Evolutionary conservation across 1,140 invertebrate genomes (phyloP), one percentile per base, ranked within the genome.

Genomic region (Achroia grisella): DNA sequence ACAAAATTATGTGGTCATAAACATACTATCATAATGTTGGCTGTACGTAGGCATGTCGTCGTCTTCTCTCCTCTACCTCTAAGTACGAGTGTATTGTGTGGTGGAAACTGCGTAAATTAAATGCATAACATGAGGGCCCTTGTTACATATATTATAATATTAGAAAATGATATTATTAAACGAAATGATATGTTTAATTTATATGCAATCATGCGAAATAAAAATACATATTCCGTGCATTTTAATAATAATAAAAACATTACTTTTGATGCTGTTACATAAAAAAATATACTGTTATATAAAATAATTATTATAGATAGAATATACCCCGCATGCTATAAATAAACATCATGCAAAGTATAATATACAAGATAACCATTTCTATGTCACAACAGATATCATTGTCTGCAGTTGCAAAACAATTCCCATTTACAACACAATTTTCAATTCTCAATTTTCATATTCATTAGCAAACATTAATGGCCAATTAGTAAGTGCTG

Each of bases 81-180:
- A 85, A 74, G 76, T 81, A 79, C 65, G 80, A 79, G 68, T 81
- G 78, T 74, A 82, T 75, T 82, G 78, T 71, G 67, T 74, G 62
- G 76, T 71, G 76, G 80, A 68, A 73, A 73, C 81, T 85, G 78
- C 69, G 64, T 49, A 84, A 76, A 80, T 65, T 60, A 64, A 65
- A 77, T 68, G 56, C 10, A 0, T 37, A 10, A 0, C 28, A 14
- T 11, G 36, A 13, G 35, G 39, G 17, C 29, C 44, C 8, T 27
- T 35, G 45, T 48, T 40, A 41, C 14, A 11, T 32, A 29, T 5
- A 39, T 11, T 29, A 39, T 12, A 10, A 40, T 11, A 32, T 11
- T 14, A 27, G 30, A 28, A 28, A 44, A 37, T 15, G 32, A 34
- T 37, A 23, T 10, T n/a, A 37, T 37, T 14, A 14, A 10, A 37